phyloP scores from a whole-genome alignment of 1,140 invertebrate species.

The Apis laboriosa region DNA sequence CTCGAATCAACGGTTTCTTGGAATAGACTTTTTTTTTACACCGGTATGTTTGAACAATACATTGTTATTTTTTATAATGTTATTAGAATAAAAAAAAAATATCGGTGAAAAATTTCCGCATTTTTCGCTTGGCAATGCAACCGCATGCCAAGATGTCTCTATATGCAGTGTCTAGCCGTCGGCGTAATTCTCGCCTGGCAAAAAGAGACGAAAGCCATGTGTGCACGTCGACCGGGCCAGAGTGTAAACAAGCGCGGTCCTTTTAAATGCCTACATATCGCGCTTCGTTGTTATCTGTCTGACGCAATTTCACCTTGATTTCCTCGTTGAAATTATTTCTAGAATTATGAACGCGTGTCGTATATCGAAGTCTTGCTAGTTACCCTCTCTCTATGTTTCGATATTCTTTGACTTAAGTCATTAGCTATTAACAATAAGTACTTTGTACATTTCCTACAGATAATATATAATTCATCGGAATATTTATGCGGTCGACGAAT shows the following conservation, averaged over 20 bases:
- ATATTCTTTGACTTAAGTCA: too few species aligned
- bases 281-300: conserved; percentile 16
- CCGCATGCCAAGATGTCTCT: not conserved
- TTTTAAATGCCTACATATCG: conserved; percentile 40
- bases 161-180: conserved; percentile 24
- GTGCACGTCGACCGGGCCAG: conserved; percentile 11
- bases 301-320: conserved; percentile 16
- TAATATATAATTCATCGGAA: too few species aligned
- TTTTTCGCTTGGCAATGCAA: not conserved
- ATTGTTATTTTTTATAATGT: not conserved
- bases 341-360: not conserved
- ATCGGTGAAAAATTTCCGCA: conserved; percentile 10
- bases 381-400: not conserved
- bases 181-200: conserved; percentile 24
- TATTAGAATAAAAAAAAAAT: not conserved
- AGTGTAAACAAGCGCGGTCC: conserved; percentile 47
- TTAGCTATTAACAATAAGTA: too few species aligned
- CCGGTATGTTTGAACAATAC: not conserved
- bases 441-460: too few species aligned
- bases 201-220: conserved; percentile 22
- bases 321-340: conserved; percentile 5
- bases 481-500: too few species aligned
- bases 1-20: not conserved
- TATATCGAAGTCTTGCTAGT: not conserved
- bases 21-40: not conserved